Conservation (phyloP, 2,888 invertebrate genomes). For the Meiosimyza platycephala region DNA sequence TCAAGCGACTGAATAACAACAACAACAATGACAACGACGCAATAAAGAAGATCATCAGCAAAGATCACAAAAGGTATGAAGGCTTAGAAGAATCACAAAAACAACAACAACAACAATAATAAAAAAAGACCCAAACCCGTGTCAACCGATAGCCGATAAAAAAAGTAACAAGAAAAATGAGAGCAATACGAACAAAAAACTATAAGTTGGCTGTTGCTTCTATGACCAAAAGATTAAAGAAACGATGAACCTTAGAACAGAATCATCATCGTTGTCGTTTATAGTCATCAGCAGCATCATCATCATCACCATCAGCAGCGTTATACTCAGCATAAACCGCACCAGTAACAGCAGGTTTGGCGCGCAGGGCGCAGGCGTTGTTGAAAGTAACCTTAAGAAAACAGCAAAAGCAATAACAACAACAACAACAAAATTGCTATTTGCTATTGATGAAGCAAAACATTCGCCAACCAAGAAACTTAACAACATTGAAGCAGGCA, state of each 20-base stretch:
- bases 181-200: conserved; percentile 1
- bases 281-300: neutral
- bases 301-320: neutral
- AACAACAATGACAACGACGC: neutral
- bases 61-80: neutral
- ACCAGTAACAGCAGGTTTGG: neutral
- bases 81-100: neutral
- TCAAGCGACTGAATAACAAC: neutral
- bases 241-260: conserved; percentile 31
- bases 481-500: neutral
- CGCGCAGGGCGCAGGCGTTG: neutral
- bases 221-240: conserved; percentile 27
- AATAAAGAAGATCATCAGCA: neutral
- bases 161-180: neutral
- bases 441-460: conserved; percentile 25
- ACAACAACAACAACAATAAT: neutral
- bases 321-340: neutral
- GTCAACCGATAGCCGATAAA: neutral
- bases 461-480: neutral
- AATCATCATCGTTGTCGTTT: neutral
- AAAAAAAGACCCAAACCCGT: neutral
- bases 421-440: neutral
- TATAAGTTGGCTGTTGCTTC: neutral
- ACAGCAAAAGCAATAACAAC: neutral
- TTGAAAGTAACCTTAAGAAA: neutral